Conservation (phyloP, 2,888 invertebrate genomes). For the Ctenicera cuprea region DNA sequence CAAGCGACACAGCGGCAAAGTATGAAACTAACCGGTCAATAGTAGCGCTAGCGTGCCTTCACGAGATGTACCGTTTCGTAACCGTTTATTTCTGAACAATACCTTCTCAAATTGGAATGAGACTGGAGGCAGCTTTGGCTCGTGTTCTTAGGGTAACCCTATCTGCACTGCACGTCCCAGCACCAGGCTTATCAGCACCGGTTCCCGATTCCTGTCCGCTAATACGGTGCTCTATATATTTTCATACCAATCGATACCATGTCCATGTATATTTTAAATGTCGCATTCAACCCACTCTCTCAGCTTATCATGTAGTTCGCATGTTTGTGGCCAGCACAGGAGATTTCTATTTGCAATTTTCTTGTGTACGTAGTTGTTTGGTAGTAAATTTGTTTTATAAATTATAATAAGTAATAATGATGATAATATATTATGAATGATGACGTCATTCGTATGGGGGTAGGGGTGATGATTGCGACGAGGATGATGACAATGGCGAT, state of each 20-base stretch:
- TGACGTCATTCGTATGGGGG: too few species aligned
- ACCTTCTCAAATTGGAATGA: slow-evolving; percentile 37
- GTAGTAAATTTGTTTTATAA: too few species aligned
- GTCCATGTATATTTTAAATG: slow-evolving; percentile 41
- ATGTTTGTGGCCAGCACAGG: slow-evolving; percentile 15
- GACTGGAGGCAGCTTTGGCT: slow-evolving; percentile 45
- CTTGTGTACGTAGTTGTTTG: slow-evolving; percentile 1
- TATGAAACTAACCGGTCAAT: slow-evolving; percentile 51
- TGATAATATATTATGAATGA: background rate
- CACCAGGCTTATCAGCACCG: slow-evolving; percentile 39
- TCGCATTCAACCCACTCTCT: slow-evolving; percentile 21
- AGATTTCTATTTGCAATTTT: slow-evolving; percentile 1
- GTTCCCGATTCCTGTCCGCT: slow-evolving; percentile 34
- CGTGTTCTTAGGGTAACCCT: slow-evolving; percentile 50
- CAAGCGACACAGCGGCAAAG: slow-evolving; percentile 40
- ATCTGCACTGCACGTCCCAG: slow-evolving; percentile 42
- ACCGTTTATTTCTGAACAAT: slow-evolving; percentile 38
- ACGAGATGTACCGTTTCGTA: slow-evolving; percentile 35
- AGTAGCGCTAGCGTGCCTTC: slow-evolving; percentile 45
- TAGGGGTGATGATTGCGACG: too few species aligned
- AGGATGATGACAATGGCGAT: too few species aligned
- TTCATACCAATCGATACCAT: slow-evolving; percentile 47
- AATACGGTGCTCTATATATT: slow-evolving; percentile 42
- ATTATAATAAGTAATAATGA: background rate
- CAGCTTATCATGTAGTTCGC: slow-evolving; percentile 32